phyloP scores from a whole-genome alignment of 2,888 invertebrate genomes.

The Microdon myrmicae region DNA sequence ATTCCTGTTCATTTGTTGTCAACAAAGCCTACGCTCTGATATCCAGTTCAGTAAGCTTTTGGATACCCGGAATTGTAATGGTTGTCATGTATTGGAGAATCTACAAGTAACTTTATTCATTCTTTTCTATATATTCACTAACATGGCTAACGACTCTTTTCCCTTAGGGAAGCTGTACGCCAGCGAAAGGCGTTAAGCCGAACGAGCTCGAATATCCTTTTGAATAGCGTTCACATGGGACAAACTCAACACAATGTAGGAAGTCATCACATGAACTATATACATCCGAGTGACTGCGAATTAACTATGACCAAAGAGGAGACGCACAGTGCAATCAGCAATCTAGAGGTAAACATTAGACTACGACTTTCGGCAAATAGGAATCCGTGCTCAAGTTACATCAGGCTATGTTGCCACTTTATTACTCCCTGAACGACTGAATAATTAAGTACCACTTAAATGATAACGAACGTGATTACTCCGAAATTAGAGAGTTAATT shows the following conservation, averaged over 20 bases:
- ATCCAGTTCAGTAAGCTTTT: constrained; percentile 90
- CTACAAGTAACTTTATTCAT: constrained; percentile 68
- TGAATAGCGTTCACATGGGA: constrained; percentile 86
- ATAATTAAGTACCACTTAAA: constrained; percentile 46
- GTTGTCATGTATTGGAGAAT: constrained; percentile 90
- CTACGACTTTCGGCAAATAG: constrained; percentile 4
- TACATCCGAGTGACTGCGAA: constrained; percentile 73
- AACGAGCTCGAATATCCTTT: constrained; percentile 85
- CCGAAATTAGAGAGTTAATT: constrained; percentile 26
- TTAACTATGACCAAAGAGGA: constrained; percentile 66
- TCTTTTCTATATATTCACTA: constrained; percentile 2
- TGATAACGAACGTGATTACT: constrained; percentile 36
- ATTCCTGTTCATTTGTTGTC: constrained; percentile 84
- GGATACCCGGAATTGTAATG: constrained; percentile 94
- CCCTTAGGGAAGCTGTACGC: constrained; percentile 81
- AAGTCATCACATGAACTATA: constrained; percentile 70
- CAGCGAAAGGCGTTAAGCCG: constrained; percentile 84
- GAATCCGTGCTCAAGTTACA: not conserved
- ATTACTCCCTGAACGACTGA: constrained; percentile 25
- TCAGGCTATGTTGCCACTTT: constrained; percentile 24
- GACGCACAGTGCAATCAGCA: constrained; percentile 66
- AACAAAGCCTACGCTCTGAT: constrained; percentile 89
- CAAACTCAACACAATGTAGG: constrained; percentile 79
- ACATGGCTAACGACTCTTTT: not conserved
- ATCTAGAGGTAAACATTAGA: constrained; percentile 63